Base-by-base conservation (phyloP, 1,140 invertebrate species). In the Papilio dardanus region DNA sequence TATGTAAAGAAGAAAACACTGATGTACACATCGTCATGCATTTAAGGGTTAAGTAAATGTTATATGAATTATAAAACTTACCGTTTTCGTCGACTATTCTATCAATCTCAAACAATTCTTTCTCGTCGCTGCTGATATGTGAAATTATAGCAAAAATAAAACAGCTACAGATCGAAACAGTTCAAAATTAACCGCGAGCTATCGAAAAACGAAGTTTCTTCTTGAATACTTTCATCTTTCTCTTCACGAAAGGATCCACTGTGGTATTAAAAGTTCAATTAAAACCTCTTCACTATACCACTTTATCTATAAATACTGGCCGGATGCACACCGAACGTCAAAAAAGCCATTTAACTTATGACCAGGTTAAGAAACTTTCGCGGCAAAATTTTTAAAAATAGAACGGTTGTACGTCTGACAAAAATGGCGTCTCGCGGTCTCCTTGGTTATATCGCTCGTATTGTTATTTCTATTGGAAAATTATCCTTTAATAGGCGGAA, bases 151-250 rank as follows among this genome's bases (percentile, higher is more conserved):
- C 77, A 74, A 35, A 46, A 68, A 67, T 66, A 75, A 67, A 69
- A 75, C 79, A 76, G n/a, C 37, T 75, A 80, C 77, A 79, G 76
- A 80, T 73, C 62, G 74, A 54, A 46, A 40, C 62, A 79, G 74
- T 75, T 81, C 79, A 86, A 73, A 82, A 78, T 76, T 79, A 84
- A 76, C 82, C 80, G 21, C 79, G 83, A 75, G 79, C 83, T 93
- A 93, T 93, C 50, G 91, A 93, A 79, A 93, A 93, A 85, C 91
- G 89, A 14, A 93, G 79, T 74, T 93, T 93, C 83, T 93, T 93
- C 81, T 93, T 93, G 67, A 93, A 93, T 80, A 91, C 83, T 93
- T 92, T 93, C 90, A 93, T 93, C 78, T 91, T 93, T 87, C 88
- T 91, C 77, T 89, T 92, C 79, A 92, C 87, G 78, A 92, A 90